phyloP scores from a whole-genome alignment of 1,140 invertebrate genomes.

The Andrena cerasifolii region DNA sequence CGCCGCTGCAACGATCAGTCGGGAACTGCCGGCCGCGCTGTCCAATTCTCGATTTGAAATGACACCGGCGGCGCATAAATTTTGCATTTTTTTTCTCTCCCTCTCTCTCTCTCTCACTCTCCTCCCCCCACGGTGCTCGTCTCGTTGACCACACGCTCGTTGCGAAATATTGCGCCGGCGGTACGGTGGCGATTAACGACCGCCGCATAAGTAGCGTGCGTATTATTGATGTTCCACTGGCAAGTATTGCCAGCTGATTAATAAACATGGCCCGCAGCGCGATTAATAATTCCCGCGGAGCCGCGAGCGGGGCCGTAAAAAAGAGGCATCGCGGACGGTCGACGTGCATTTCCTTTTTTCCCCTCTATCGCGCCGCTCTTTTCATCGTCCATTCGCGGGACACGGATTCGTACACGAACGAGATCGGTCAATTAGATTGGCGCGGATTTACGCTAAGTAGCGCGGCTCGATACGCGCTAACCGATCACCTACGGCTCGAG shows the following conservation, averaged over 20 bases:
- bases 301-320: no score
- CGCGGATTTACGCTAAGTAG: slow-evolving; percentile 10
- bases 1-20: neutral
- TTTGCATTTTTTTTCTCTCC: slow-evolving; percentile 27
- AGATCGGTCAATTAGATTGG: slow-evolving; percentile 13
- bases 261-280: slow-evolving; percentile 32
- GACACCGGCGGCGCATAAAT: slow-evolving; percentile 28
- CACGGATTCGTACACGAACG: neutral
- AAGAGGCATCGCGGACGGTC: neutral
- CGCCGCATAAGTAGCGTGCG: slow-evolving; percentile 10
- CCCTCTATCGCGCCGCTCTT: no score
- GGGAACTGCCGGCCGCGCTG: neutral
- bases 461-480: slow-evolving; percentile 1
- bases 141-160: neutral
- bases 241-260: slow-evolving; percentile 42
- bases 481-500: neutral
- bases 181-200: slow-evolving; percentile 31
- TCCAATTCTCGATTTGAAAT: slow-evolving; percentile 47
- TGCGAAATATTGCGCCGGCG: slow-evolving; percentile 28
- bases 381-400: neutral
- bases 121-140: neutral
- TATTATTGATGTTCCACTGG: slow-evolving; percentile 40
- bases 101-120: no score
- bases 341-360: neutral
- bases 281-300: slow-evolving; percentile 39